Evolutionary conservation across 2,113 vertebrate species (phyloP), one percentile per base, ranked within the genome.

Genomic region (Aegithalos caudatus): DNA sequence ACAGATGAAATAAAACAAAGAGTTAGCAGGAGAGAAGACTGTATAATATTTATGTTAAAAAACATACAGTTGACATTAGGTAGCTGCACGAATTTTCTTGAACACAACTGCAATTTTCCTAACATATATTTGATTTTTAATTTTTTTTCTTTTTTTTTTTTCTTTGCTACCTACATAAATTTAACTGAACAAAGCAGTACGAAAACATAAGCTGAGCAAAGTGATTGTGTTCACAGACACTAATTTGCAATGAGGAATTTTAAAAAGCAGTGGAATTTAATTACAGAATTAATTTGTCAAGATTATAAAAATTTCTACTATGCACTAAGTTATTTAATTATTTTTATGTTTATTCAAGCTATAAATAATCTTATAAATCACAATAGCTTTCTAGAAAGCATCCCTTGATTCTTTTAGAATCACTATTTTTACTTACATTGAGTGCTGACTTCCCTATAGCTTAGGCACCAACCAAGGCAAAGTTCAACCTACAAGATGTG

Each of bases 1-100:
- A 51, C 92, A 94, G 96, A 97, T 71, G 70, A 96, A 97, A 97
- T 35, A 94, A 89, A 97, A 95, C 44, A 81, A 48, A 80, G 61
- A 61, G 48, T 98, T 92, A 98, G 67, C 31, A 92, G n/a, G n/a
- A 47, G 24, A 82, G 73, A 91, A 89, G 20, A 74, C 12, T 27
- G 20, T 31, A 44, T 45, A 89, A 81, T 29, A 82, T 35, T 45
- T 77, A 71, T 20, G 11, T 61, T 60, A 9, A 89, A 91, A 87
- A 67, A 80, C 2, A 62, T 6, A 42, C 1, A 58, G n/a, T 20
- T 86, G 24, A 67, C 31, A 48, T 44, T n/a, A 88, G 87, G 57
- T 60, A 94, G 51, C 33, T 88, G 47, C 22, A 51, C 25, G 53
- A 40, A 64, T 69, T 94, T 60, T 73, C 14, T 19, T 70, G n/a